Base-by-base conservation (phyloP, 2,113 vertebrate genomes). In the Struthidea cinerea region DNA sequence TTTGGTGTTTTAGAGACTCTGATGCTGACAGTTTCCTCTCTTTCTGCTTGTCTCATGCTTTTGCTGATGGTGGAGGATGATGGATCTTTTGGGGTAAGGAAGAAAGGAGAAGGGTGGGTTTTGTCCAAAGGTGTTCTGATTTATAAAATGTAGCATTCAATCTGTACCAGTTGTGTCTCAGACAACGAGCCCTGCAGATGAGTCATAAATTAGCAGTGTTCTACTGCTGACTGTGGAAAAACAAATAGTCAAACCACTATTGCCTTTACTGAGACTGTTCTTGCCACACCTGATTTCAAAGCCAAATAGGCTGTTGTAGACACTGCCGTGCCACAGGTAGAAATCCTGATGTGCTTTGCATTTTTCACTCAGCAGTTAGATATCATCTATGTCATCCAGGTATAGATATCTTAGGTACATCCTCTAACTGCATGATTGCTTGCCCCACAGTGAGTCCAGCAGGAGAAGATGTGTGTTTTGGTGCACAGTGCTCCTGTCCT, bases 341-440 rank as follows among this genome's bases (percentile, higher is more conserved):
- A n/a, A n/a, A n/a, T n/a, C n/a, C n/a, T n/a, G n/a, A n/a, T n/a
- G n/a, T n/a, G 86, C 94, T 96, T 71, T 18, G 69, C 44, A 12
- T 59, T 90, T 94, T 59, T 64, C 4, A 39, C 88, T 79, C 46
- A 46, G 37, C 85, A 73, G 53, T 65, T 47, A 53, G 47, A 1
- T 2, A 1, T 14, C 32, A 17, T 33, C 47, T 53, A 0, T 59
- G 17, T 18, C 53, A 23, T 15, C 22, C 8, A 4, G 33, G 4
- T 44, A 21, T 6, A 13, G 27, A 1, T 7, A 2, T 7, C 28
- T 37, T 28, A 37, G 63, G 14, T 28, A 2, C 5, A 7, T 19
- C 16, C 3, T 35, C 50, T 60, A 1, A 59, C 37, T 76, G 65
- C 53, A 23, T 16, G 16, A 5, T 2, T 42, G 49, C 71, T 47